These are phyloP conservation scores for Potamarius usumacintae DNA, from an alignment of 2,113 vertebrate species.

Conservation along the genomic window DNA sequence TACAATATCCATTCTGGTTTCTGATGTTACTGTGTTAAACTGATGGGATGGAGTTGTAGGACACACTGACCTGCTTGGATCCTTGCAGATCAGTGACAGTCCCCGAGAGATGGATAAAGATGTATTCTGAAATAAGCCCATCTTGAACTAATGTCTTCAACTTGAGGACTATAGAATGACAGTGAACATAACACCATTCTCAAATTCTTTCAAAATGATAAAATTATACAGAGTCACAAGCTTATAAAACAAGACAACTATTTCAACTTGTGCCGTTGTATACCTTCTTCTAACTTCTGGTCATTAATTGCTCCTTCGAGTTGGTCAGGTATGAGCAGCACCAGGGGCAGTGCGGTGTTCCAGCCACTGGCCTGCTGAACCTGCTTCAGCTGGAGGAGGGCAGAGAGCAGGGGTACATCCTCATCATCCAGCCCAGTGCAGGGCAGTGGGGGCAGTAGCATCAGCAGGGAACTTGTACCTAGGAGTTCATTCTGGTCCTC, in stretches of 20 bases:
- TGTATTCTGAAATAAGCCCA: slow-evolving; percentile 83
- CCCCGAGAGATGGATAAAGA: slow-evolving; percentile 76
- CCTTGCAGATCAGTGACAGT: slow-evolving; percentile 80
- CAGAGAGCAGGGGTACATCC: slow-evolving; percentile 84
- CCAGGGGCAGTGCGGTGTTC: slow-evolving; percentile 80
- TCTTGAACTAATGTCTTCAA: slow-evolving; percentile 82
- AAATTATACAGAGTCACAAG: background rate
- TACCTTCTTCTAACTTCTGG: slow-evolving; percentile 67
- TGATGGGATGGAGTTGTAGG: background rate
- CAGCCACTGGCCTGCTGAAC: slow-evolving; percentile 85
- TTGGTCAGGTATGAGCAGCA: slow-evolving; percentile 75
- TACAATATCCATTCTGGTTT: background rate
- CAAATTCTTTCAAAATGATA: background rate
- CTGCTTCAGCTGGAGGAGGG: slow-evolving; percentile 87
- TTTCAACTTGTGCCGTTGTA: background rate
- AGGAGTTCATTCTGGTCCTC: slow-evolving; percentile 80
- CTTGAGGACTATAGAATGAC: slow-evolving; percentile 78
- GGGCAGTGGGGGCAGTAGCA: slow-evolving; percentile 78
- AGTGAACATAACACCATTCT: slow-evolving; percentile 19
- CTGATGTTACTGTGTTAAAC: background rate
- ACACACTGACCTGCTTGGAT: slow-evolving; percentile 77
- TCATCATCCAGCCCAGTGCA: slow-evolving; percentile 60
- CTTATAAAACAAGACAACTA: background rate
- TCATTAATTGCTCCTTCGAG: slow-evolving; percentile 39
- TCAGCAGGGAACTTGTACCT: slow-evolving; percentile 81